Conservation (phyloP, 2,888 invertebrate species). For the Netelia melanura region DNA sequence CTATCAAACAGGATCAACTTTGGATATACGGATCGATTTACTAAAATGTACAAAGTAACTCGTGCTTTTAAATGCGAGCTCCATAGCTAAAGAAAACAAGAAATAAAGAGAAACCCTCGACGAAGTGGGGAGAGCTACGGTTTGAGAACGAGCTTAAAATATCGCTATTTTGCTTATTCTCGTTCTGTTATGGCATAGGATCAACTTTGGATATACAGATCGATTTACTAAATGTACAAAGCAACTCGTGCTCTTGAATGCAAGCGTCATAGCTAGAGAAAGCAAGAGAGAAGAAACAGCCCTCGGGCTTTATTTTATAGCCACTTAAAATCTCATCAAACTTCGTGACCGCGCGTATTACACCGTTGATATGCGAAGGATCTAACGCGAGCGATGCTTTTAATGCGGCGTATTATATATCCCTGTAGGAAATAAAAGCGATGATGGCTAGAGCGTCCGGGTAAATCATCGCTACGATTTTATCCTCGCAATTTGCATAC, state of each 20-base stretch:
- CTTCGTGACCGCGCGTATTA: conserved; percentile 24
- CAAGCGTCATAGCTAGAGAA: neutral
- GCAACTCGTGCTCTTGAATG: neutral
- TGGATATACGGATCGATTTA: neutral
- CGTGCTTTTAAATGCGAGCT: too few relatives aligned
- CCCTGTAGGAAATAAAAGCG: neutral
- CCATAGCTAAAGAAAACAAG: too few relatives aligned
- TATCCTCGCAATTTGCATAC: neutral
- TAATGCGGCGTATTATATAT: neutral
- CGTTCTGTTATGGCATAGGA: neutral
- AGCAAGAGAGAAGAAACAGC: neutral
- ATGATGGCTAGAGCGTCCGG: neutral
- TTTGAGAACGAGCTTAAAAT: conserved; percentile 45
- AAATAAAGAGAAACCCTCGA: too few relatives aligned
- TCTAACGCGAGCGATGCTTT: conserved; percentile 8
- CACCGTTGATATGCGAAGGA: neutral
- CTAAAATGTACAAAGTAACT: neutral
- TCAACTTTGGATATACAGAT: neutral
- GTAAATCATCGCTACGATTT: neutral
- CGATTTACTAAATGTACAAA: neutral
- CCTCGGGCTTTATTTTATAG: neutral
- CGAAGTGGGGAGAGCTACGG: conserved; percentile 20
- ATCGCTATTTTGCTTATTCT: conserved; percentile 52
- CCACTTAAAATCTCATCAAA: conserved; percentile 44
- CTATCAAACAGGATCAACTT: neutral